Evolutionary conservation across 1,140 invertebrate genomes (phyloP), one percentile per base, ranked within the genome.

Genomic region (Halesus radiatus): DNA sequence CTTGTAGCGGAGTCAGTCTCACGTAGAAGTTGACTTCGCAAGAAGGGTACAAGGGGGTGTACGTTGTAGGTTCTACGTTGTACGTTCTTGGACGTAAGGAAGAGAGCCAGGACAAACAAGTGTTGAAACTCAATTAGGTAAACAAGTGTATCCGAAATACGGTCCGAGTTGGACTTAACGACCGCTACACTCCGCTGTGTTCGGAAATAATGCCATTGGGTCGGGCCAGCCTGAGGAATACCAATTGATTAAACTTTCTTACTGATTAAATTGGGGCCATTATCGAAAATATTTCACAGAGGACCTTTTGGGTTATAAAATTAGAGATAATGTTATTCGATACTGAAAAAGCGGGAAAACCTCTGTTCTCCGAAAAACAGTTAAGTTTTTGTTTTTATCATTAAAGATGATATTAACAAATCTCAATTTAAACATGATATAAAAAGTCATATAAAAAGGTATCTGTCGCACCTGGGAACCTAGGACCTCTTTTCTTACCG

Each of bases 101-200:
- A 74, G 82, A 79, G 79, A 76, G 37, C 60, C 15, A 68, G 68
- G 68, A 72, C 77, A 72, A 32, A 78, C 77, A 56, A 83, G 78
- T 80, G 81, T 76, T 83, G 81, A 81, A 81, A 83, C 82, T 83
- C 82, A 83, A 83, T 83, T 83, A 83, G 77, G 74, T 75, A 83
- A 83, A 83, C 82, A 83, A 83, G 81, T 83, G 81, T 83, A 83
- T 83, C 75, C 79, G 58, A 80, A 83, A 83, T 83, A 80, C 81
- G 79, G 81, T 83, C 81, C 81, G 76, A 83, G 79, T 83, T 80
- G 20, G 52, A 70, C 79, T 83, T 83, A 83, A 83, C 70, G 79
- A 78, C 81, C 79, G 70, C 70, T 29, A 18, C 22, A 70, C 66
- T 52, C 52, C 22, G 20, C 66, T 53, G 23, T 26, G 22, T 74